Conservation (phyloP, 2,113 vertebrate genomes). For the Cricetomys ansorgei region DNA sequence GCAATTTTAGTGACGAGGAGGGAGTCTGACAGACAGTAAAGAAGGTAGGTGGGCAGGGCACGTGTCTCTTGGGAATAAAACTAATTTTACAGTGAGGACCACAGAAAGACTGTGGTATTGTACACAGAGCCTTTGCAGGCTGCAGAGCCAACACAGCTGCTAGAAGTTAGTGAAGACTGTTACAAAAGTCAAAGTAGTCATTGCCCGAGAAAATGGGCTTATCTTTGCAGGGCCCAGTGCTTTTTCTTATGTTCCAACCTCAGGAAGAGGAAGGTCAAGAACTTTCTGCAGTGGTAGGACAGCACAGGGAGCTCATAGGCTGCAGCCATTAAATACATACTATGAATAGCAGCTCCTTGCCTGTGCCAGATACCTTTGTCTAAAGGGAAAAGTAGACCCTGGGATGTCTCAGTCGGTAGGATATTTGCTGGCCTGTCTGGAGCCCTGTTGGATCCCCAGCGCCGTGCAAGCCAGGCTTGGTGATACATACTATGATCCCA, state of each 20-base stretch:
- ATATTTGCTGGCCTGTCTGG: background rate
- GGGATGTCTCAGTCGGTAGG: background rate
- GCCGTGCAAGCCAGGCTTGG: background rate
- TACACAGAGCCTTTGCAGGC: conserved; percentile 21
- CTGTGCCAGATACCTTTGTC: background rate
- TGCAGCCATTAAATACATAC: conserved; percentile 70
- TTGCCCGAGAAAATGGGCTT: background rate
- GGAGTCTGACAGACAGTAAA: conserved; percentile 25
- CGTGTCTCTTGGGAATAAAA: conserved; percentile 44
- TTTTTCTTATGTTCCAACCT: conserved; percentile 39
- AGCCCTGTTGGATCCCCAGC: background rate
- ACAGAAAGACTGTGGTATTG: background rate
- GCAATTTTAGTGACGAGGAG: conserved; percentile 20
- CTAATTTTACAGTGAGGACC: conserved; percentile 38
- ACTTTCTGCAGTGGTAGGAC: conserved; percentile 34
- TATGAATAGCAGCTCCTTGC: conserved; percentile 17
- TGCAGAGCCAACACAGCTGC: background rate
- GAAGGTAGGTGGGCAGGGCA: background rate
- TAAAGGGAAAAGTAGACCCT: background rate
- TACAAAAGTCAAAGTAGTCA: background rate
- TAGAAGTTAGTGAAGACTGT: background rate
- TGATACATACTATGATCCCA: background rate
- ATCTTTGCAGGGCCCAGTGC: background rate
- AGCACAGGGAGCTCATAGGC: conserved; percentile 16
- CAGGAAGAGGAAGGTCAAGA: conserved; percentile 44